These are phyloP conservation scores for Sapajus apella DNA, from an alignment of 2,113 vertebrate species.

Conservation along the genomic window DNA sequence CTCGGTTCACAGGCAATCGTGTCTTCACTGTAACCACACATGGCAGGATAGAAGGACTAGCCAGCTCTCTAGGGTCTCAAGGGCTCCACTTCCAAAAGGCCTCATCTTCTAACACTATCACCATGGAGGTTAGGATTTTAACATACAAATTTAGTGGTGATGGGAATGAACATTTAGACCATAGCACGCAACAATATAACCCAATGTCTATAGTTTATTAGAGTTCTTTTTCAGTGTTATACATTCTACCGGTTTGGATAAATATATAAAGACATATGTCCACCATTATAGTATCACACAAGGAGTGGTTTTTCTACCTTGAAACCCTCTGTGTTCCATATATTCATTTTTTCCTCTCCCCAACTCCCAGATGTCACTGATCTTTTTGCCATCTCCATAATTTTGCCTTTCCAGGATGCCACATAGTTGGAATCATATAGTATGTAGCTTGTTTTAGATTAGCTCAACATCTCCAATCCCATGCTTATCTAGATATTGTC, in stretches of 20 bases:
- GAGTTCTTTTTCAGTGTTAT: no score
- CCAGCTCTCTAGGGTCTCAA: background rate
- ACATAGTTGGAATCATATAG: background rate
- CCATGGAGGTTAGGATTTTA: background rate
- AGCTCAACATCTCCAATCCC: no score
- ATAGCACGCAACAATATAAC: background rate
- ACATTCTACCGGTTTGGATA: background rate
- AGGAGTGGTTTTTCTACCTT: background rate
- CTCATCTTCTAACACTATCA: background rate
- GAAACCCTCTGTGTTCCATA: background rate
- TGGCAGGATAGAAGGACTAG: background rate
- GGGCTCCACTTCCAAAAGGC: no score
- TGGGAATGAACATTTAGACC: background rate
- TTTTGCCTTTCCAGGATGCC: background rate
- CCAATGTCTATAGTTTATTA: background rate
- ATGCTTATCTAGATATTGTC: background rate
- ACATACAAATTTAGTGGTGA: background rate
- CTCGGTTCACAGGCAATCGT: background rate
- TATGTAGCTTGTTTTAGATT: background rate
- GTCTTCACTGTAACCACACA: background rate
- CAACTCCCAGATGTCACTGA: no score
- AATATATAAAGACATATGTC: background rate
- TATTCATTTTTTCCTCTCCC: background rate
- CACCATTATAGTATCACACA: background rate
- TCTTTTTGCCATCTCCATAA: background rate